A percentile compares a stretch with the other conserved stretches of the same genome.
Evolutionary conservation across 2,113 vertebrate genomes (phyloP).

Genomic region (Pelecanoides urinatrix): DNA sequence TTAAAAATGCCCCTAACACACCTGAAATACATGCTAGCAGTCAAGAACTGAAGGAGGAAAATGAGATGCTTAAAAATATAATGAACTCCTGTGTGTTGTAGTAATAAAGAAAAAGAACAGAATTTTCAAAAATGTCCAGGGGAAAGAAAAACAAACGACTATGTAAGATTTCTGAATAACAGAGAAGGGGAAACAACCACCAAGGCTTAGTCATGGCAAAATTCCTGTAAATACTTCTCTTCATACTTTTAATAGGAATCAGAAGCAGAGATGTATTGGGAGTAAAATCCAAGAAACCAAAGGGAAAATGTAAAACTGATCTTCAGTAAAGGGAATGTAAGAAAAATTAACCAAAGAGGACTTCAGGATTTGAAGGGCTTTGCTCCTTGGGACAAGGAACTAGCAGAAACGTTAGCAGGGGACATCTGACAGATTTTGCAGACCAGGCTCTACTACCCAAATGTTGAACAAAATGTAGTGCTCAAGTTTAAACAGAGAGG

Average conservation of each 20-base stretch:
- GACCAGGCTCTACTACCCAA: background rate
- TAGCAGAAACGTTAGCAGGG: background rate
- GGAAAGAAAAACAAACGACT: background rate
- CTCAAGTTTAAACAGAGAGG: background rate
- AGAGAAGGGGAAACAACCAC: background rate
- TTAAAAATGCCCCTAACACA: background rate
- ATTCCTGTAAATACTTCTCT: background rate
- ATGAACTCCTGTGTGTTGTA: background rate
- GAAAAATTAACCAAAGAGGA: background rate
- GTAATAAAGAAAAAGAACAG: background rate
- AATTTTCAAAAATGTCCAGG: background rate
- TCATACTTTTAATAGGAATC: background rate
- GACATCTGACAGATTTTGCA: background rate
- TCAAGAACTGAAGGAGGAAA: background rate
- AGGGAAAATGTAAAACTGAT: background rate
- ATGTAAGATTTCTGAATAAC: background rate
- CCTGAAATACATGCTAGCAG: background rate
- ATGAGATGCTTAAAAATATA: conserved; percentile 17
- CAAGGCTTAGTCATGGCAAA: background rate
- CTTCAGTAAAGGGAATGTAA: background rate
- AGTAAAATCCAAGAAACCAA: background rate
- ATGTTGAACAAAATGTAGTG: background rate
- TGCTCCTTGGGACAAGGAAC: background rate
- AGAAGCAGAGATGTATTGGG: background rate
- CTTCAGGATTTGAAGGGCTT: background rate